A percentile compares a stretch with the other conserved stretches of the same genome.
Conservation (phyloP, 2,888 invertebrate species). For the Bhutanitis thaidina region DNA sequence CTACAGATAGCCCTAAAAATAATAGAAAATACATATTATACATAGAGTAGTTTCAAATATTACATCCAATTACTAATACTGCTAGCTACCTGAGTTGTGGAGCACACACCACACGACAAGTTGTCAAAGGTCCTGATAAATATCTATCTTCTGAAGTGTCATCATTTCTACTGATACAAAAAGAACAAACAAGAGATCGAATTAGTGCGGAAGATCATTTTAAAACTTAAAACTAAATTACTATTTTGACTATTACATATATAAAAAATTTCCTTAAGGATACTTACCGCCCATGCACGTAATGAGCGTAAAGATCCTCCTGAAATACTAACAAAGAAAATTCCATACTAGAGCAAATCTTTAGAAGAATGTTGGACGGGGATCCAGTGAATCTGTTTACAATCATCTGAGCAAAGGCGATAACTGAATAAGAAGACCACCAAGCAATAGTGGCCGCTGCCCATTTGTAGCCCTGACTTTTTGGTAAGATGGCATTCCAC, state of each 20-base stretch:
- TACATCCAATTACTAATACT: too few species aligned
- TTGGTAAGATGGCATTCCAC: constrained; percentile 44
- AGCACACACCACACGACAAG: constrained; percentile 59
- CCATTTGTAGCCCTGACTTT: constrained; percentile 55
- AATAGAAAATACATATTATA: not conserved
- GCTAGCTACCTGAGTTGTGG: constrained; percentile 54
- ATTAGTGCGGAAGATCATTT: too few species aligned
- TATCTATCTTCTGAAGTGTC: constrained; percentile 47
- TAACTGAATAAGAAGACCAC: constrained; percentile 49
- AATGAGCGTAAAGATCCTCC: constrained; percentile 65
- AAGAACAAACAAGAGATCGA: too few species aligned
- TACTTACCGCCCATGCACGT: constrained; percentile 64
- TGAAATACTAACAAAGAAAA: constrained; percentile 61
- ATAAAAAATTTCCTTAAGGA: too few species aligned
- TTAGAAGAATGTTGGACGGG: constrained; percentile 34
- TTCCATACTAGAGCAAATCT: constrained; percentile 48
- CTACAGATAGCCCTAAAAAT: constrained; percentile 53
- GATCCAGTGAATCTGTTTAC: constrained; percentile 35
- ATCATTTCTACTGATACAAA: constrained; percentile 40
- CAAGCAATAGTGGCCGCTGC: constrained; percentile 45
- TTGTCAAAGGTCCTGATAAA: constrained; percentile 50
- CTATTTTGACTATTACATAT: too few species aligned
- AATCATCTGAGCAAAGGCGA: constrained; percentile 37
- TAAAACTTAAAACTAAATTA: too few species aligned
- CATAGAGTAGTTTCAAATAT: too few species aligned